Conservation (phyloP, 2,888 invertebrate genomes). For the Caenorhabditis japonica region DNA sequence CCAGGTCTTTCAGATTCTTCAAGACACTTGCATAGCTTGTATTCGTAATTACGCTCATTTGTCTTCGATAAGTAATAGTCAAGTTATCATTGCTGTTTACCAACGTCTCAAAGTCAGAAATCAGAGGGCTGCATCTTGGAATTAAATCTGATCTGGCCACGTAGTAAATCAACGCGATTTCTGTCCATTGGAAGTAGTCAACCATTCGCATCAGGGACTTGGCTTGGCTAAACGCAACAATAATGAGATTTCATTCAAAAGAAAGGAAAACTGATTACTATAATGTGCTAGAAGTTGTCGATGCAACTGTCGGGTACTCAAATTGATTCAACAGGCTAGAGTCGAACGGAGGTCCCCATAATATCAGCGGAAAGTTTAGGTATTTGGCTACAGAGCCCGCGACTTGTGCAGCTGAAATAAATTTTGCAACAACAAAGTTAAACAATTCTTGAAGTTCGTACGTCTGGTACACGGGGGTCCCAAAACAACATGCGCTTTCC, state of each 20-base stretch:
- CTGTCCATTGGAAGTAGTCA: slow-evolving; percentile 63
- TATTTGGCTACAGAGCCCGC: slow-evolving; percentile 58
- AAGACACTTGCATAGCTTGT: slow-evolving; percentile 51
- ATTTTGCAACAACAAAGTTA: too few relatives aligned
- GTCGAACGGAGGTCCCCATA: slow-evolving; percentile 64
- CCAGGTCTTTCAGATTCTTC: slow-evolving; percentile 35
- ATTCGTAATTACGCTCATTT: slow-evolving; percentile 52
- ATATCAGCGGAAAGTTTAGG: slow-evolving; percentile 56
- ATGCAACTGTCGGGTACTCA: slow-evolving; percentile 58
- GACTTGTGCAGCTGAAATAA: slow-evolving; percentile 52
- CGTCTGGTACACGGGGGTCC: slow-evolving; percentile 62
- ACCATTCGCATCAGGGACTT: slow-evolving; percentile 52
- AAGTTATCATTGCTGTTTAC: slow-evolving; percentile 47
- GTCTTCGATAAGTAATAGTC: slow-evolving; percentile 57
- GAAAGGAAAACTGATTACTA: too few relatives aligned
- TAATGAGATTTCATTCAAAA: too few relatives aligned
- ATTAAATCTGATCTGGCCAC: slow-evolving; percentile 41
- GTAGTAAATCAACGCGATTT: slow-evolving; percentile 67
- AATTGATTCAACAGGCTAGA: slow-evolving; percentile 50
- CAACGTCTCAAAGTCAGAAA: slow-evolving; percentile 36
- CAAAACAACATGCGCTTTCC: slow-evolving; percentile 53
- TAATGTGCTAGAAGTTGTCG: slow-evolving; percentile 55
- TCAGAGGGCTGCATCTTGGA: slow-evolving; percentile 45
- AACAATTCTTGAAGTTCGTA: too few relatives aligned
- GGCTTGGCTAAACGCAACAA: slow-evolving; percentile 58